phyloP scores from a whole-genome alignment of 1,140 invertebrate genomes.

The Meloidogyne floridensis region DNA sequence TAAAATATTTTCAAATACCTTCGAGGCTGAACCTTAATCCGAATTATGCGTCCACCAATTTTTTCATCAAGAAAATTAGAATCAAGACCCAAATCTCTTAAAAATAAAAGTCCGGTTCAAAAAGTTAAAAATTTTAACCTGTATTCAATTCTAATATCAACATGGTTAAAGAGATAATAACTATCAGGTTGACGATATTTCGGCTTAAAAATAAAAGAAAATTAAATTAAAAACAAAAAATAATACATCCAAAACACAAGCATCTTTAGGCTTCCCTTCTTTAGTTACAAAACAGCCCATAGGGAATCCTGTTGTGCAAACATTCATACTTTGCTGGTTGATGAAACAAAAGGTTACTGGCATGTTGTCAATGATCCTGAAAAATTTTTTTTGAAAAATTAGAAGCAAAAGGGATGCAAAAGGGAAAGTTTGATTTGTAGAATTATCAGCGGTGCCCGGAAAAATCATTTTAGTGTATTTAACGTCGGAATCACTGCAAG shows the following conservation, averaged over 20 bases:
- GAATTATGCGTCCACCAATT: conserved; percentile 86
- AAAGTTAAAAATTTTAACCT: conserved; percentile 74
- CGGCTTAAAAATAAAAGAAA: conserved; percentile 54
- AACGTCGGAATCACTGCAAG: too few species aligned
- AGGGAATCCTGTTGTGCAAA: conserved; percentile 91
- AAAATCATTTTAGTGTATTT: too few species aligned
- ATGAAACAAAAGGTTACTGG: conserved; percentile 86
- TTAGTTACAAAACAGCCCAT: conserved; percentile 84
- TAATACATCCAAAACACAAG: conserved; percentile 73
- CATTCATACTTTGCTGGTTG: conserved; percentile 74
- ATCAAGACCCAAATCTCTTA: conserved; percentile 75
- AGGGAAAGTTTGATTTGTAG: too few species aligned
- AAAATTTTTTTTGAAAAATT: background rate
- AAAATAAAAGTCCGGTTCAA: conserved; percentile 56
- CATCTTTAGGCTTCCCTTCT: conserved; percentile 71
- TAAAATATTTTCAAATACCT: conserved; percentile 71
- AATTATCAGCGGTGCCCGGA: too few species aligned
- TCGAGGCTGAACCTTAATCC: conserved; percentile 77
- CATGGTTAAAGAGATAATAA: conserved; percentile 94
- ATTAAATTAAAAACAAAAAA: background rate
- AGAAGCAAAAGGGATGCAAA: background rate
- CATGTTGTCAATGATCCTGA: conserved; percentile 84
- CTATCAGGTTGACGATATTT: conserved; percentile 71
- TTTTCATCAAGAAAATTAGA: conserved; percentile 71
- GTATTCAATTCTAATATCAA: conserved; percentile 88